Percentiles rank a stretch among this genome's conserved stretches.
Evolutionary conservation across 2,888 invertebrate species (phyloP).

Genomic region (Frankliniella intonsa): DNA sequence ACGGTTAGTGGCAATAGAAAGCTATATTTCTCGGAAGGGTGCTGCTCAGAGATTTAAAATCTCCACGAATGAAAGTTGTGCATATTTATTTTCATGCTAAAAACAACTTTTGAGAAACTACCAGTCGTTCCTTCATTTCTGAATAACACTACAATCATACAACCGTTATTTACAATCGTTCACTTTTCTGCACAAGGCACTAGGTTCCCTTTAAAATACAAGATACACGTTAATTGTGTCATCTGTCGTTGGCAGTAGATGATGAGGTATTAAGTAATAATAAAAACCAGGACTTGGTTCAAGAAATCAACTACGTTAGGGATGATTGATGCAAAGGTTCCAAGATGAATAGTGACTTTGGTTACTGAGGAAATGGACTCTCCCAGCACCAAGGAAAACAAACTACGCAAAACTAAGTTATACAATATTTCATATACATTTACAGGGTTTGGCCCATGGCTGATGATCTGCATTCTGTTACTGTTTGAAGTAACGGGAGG

Average conservation of each 20-base stretch:
- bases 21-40: neutral
- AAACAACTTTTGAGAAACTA: neutral
- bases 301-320: slow-evolving; percentile 14
- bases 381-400: slow-evolving; percentile 4
- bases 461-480: neutral
- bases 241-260: slow-evolving; percentile 12
- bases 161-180: slow-evolving; percentile 7
- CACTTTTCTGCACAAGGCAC: slow-evolving; percentile 11
- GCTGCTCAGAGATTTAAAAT: neutral
- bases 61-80: neutral
- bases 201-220: slow-evolving; percentile 16
- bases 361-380: neutral
- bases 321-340: slow-evolving; percentile 26
- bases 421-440: slow-evolving; percentile 18
- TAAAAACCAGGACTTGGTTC: slow-evolving; percentile 11
- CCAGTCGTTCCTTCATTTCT: slow-evolving; percentile 7
- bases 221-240: neutral
- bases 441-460: slow-evolving; percentile 19
- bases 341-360: slow-evolving; percentile 26
- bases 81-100: neutral
- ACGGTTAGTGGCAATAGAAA: no score
- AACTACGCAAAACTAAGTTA: slow-evolving; percentile 12
- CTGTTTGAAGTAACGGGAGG: neutral
- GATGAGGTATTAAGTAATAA: slow-evolving; percentile 13
- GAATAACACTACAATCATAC: neutral